Base-by-base conservation (phyloP, 2,113 vertebrate species). In the Falco punctatus region DNA sequence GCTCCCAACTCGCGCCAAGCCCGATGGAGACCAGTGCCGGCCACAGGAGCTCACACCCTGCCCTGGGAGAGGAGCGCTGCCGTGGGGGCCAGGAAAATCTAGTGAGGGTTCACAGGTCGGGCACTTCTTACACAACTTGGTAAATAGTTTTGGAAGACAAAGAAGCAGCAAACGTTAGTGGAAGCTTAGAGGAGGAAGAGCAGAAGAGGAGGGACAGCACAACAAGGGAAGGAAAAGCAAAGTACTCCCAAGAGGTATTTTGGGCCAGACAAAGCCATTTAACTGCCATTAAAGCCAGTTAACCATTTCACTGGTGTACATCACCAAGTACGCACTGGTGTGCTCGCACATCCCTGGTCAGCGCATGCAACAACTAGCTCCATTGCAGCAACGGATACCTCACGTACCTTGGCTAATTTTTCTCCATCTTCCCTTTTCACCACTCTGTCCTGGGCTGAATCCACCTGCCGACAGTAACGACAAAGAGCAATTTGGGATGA, bases 381-480 rank as follows among this genome's bases (percentile, higher is more conserved):
- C 0, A 1, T 16, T 3, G 23, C 35, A 24, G 73, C 58, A 15
- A 6, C 1, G 1, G 81, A 23, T n/a, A 5, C 10, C 22, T 64
- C 61, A 66, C 92, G 57, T 95, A 99, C 99, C 99, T 99, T 99
- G 81, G 99, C 99, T 54, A 99, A 97, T 83, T 98, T 98, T 97
- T 99, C 99, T 10, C 99, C 99, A 5, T 99, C 99, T 96, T 99
- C 99, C 92, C 98, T 98, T 94, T 99, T 99, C 90, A 99, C 99
- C 94, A 98, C 99, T 58, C 98, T 98, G 67, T 99, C 98, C 72
- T 99, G 99, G 73, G 99, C 96, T n/a, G 98, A 98, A 87, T 99
- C 99, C 87, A 99, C 99, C 99, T 99, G 92, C 64, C 57, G 2
- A 49, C 10, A 62, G 65, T 5, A 82, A 73, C 0, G 12, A 65